phyloP scores from a whole-genome alignment of 2,113 vertebrate genomes.

The Calyptomena viridis region DNA sequence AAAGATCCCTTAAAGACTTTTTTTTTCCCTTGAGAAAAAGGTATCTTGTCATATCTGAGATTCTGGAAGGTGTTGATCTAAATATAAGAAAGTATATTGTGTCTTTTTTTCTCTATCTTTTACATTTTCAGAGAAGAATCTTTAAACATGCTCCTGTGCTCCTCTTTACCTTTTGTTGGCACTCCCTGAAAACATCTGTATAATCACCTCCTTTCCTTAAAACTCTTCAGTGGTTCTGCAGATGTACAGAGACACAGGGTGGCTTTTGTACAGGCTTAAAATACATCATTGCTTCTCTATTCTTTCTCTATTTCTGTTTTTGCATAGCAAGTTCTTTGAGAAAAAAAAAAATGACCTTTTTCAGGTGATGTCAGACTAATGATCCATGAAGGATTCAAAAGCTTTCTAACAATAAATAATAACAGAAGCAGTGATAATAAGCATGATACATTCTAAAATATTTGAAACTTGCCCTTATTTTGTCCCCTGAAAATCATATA shows the following conservation, averaged over 20 bases:
- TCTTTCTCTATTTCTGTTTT: not conserved
- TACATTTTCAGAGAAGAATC: not conserved
- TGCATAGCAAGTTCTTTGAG: not conserved
- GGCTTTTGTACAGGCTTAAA: not conserved
- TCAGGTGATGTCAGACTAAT: not conserved
- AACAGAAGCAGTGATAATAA: not conserved
- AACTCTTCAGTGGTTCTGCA: not conserved
- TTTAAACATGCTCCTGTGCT: not conserved
- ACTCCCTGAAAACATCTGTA: not conserved
- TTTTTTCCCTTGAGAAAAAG: not conserved
- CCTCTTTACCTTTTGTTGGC: not conserved
- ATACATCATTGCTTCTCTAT: not conserved
- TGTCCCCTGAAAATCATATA: not conserved
- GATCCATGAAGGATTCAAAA: not conserved
- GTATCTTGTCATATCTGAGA: not conserved
- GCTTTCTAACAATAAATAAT: not conserved
- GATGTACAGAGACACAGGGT: not conserved
- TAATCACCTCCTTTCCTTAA: rapidly evolving
- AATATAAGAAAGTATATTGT: not conserved
- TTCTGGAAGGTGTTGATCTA: not conserved
- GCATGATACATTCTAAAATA: not conserved
- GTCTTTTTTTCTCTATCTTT: not conserved
- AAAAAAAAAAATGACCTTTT: not conserved
- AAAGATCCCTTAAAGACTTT: not conserved
- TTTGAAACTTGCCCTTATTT: not conserved